Percentiles rank a stretch among this genome's conserved stretches.
Conservation (phyloP, 2,113 vertebrate species). For the Pelvicachromis taeniatus region DNA sequence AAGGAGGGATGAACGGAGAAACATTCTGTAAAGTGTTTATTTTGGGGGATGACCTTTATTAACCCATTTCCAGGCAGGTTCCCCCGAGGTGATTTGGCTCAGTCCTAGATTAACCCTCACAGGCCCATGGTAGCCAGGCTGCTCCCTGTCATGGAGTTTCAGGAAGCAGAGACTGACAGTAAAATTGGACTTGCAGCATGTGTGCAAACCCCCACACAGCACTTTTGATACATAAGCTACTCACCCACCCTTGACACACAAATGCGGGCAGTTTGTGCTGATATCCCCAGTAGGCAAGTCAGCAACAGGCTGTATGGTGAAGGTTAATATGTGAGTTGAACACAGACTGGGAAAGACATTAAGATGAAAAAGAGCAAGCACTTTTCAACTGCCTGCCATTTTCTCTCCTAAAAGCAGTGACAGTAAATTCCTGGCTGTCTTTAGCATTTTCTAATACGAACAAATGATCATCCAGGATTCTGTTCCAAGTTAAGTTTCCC, state of each 20-base stretch:
- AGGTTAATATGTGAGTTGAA: slow-evolving; percentile 51
- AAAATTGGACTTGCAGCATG: slow-evolving; percentile 81
- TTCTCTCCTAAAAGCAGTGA: slow-evolving; percentile 23
- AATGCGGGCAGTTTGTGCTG: slow-evolving; percentile 24
- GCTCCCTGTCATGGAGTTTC: slow-evolving; percentile 73
- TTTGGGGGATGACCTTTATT: slow-evolving; percentile 96
- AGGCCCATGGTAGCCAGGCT: slow-evolving; percentile 79
- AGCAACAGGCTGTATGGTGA: slow-evolving; percentile 42
- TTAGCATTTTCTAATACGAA: slow-evolving; percentile 48
- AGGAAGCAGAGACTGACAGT: slow-evolving; percentile 82
- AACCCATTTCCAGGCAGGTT: slow-evolving; percentile 88
- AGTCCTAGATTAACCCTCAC: slow-evolving; percentile 83
- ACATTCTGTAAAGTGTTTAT: slow-evolving; percentile 98
- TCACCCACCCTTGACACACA: slow-evolving; percentile 39
- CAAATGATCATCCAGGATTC: slow-evolving; percentile 53
- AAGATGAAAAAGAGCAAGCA: slow-evolving; percentile 50
- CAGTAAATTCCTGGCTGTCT: slow-evolving; percentile 50
- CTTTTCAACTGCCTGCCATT: slow-evolving; percentile 16
- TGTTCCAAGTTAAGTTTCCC: slow-evolving; percentile 17
- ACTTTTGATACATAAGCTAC: slow-evolving; percentile 41
- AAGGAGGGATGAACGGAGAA: slow-evolving; percentile 90
- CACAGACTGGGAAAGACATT: slow-evolving; percentile 38
- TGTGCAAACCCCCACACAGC: slow-evolving; percentile 65
- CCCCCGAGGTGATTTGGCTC: slow-evolving; percentile 80
- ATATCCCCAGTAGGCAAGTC: slow-evolving; percentile 27